Percentiles rank a stretch among this genome's conserved stretches.
Evolutionary conservation across 2,888 invertebrate species (phyloP).

Genomic region (Apocheima hispidaria): DNA sequence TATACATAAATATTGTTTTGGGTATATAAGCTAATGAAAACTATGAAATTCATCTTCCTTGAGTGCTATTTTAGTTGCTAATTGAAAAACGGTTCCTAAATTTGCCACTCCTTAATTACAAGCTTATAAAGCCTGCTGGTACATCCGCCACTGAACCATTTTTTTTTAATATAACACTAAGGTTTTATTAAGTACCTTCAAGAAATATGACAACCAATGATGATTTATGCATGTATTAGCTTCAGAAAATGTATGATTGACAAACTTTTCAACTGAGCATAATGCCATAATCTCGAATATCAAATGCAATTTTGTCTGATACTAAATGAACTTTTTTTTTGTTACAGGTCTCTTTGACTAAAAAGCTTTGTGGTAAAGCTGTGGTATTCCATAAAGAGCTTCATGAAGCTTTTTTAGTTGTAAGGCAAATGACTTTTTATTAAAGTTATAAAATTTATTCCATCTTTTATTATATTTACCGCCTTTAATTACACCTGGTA

Average conservation of each 20-base stretch:
- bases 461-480: background rate
- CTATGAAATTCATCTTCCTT: no score
- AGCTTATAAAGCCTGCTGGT: no score
- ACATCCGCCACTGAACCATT: no score
- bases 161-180: no score
- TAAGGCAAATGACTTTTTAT: conserved; percentile 78
- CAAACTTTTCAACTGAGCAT: conserved; percentile 62
- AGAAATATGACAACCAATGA: background rate
- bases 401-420: conserved; percentile 79
- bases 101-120: no score
- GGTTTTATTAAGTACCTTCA: background rate
- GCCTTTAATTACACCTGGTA: background rate
- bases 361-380: conserved; percentile 79
- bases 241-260: conserved; percentile 79
- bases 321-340: conserved; percentile 59
- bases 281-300: background rate
- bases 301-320: background rate
- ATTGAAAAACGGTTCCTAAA: no score
- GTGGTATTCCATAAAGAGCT: conserved; percentile 78
- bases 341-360: conserved; percentile 92
- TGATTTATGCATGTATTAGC: conserved; percentile 85
- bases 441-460: conserved; percentile 60
- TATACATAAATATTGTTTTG: no score
- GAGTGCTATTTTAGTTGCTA: no score
- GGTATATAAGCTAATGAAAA: no score